Evolutionary conservation across 1,140 invertebrate genomes (phyloP).

Genomic region (Apolygus lucorum): DNA sequence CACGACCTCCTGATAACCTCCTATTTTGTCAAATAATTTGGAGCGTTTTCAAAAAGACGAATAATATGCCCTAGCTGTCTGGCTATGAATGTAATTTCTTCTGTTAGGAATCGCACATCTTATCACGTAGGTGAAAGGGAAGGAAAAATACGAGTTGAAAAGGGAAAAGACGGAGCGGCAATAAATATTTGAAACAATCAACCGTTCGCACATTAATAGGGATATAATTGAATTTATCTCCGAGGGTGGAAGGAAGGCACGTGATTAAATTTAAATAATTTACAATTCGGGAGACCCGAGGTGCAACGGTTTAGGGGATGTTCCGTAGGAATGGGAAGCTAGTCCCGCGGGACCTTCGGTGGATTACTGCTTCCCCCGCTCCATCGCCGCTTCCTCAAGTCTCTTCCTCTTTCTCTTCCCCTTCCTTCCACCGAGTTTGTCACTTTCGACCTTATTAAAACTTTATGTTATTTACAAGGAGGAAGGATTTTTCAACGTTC

Average conservation of each 20-base stretch:
- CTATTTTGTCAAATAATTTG: no score
- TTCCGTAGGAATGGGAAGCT: conserved; percentile 13
- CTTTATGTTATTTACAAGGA: conserved; percentile 20
- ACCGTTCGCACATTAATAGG: conserved; percentile 30
- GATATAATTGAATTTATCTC: conserved; percentile 29
- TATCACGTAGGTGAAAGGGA: no score
- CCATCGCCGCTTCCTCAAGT: no score
- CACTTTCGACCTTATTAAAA: conserved; percentile 18
- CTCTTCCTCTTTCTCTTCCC: no score
- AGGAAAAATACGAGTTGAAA: no score
- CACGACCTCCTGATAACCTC: no score
- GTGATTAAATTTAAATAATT: conserved; percentile 32
- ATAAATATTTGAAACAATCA: conserved; percentile 32
- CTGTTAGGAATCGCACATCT: no score
- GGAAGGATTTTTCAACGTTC: conserved; percentile 21
- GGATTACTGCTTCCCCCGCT: neutral
- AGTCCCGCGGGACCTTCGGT: neutral
- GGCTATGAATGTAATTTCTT: no score
- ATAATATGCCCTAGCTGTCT: no score
- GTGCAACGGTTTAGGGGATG: conserved; percentile 6
- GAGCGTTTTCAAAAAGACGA: no score
- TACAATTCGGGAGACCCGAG: conserved; percentile 18
- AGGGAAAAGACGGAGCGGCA: conserved; percentile 8
- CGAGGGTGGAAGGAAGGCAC: conserved; percentile 4
- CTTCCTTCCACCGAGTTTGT: neutral